Conservation (phyloP, 2,888 invertebrate genomes). For the Cyrtodaria siliqua region DNA sequence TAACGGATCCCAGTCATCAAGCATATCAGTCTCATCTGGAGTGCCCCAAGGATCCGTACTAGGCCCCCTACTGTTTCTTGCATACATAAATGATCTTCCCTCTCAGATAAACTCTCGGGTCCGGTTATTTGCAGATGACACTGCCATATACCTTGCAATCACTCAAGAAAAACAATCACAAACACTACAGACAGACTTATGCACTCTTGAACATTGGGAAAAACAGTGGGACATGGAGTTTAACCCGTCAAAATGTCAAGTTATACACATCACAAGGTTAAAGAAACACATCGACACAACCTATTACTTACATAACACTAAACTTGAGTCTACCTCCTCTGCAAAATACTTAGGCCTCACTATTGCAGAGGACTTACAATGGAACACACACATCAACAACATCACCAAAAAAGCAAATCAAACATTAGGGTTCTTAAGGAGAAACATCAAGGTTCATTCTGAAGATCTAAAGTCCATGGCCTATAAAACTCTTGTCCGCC, state of each 20-base stretch:
- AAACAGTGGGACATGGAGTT: conserved; percentile 30
- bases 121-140: no score
- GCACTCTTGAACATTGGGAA: conserved; percentile 22
- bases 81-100: no score
- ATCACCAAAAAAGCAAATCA: conserved; percentile 12
- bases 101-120: no score
- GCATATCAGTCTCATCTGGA: no score
- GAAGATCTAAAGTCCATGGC: conserved; percentile 5
- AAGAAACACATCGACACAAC: no score
- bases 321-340: conserved; percentile 3
- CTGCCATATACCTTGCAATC: no score
- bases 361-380: conserved; percentile 19
- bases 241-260: conserved; percentile 27
- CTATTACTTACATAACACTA: conserved; percentile 7
- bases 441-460: conserved; percentile 3
- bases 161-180: no score
- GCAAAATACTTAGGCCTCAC: conserved; percentile 29
- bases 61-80: no score
- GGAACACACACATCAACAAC: conserved; percentile 23
- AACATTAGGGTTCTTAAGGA: conserved; percentile 8
- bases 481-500: no score
- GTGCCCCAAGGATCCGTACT: no score
- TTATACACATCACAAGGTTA: conserved; percentile 7
- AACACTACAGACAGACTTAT: no score
- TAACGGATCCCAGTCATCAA: no score